These are phyloP conservation scores for Apis laboriosa DNA, from an alignment of 1,140 invertebrate genomes.

Conservation along the genomic window DNA sequence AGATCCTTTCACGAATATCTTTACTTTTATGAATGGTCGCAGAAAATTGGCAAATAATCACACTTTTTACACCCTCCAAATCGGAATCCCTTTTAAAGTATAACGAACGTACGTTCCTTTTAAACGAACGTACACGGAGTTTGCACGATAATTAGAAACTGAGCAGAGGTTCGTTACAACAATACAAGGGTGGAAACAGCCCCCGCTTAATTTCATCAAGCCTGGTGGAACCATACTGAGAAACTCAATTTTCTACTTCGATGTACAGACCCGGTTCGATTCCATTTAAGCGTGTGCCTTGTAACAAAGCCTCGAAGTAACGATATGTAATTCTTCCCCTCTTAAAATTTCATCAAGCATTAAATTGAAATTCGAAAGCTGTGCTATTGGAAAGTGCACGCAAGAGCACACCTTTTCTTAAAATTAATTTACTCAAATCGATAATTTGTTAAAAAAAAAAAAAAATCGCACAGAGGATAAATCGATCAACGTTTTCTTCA, in stretches of 20 bases:
- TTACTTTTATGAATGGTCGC: background rate
- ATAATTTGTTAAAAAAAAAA: background rate
- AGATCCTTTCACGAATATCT: background rate
- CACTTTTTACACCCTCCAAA: background rate
- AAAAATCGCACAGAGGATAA: no score
- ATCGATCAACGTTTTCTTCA: background rate
- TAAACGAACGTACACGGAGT: background rate
- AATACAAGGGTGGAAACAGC: background rate
- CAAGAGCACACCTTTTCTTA: background rate
- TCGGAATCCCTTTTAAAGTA: background rate
- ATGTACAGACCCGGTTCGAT: background rate
- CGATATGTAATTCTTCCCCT: background rate
- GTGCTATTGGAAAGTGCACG: background rate
- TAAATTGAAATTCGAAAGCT: background rate
- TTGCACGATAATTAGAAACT: constrained; percentile 16
- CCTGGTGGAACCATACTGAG: background rate
- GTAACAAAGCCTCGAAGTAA: background rate
- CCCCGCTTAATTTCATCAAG: constrained; percentile 11
- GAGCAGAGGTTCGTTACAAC: background rate
- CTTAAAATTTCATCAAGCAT: background rate
- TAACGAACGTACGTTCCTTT: background rate
- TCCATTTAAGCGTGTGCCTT: no score
- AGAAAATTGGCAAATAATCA: background rate
- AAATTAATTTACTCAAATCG: background rate
- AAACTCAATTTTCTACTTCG: constrained; percentile 9